Conservation (phyloP, 1,140 invertebrate genomes). For the Pararge aegeria region DNA sequence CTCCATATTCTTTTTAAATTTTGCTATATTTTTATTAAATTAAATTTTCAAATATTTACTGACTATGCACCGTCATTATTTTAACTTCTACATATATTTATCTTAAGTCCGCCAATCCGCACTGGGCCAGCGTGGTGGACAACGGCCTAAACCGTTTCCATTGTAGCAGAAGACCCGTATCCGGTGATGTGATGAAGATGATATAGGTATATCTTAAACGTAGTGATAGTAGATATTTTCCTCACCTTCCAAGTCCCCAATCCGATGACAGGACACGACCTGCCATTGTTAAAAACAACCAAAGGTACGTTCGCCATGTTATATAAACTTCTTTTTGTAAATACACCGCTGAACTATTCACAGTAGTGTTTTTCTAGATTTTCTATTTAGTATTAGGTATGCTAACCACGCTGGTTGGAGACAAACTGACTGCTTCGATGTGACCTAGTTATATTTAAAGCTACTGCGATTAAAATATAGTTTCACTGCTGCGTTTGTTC, state of each 20-base stretch:
- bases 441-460: constrained; percentile 15
- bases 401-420: neutral
- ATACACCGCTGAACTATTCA: too few species aligned
- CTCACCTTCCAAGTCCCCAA: constrained; percentile 51
- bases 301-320: constrained; percentile 21
- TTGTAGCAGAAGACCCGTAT: too few species aligned
- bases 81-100: too few species aligned
- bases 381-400: neutral
- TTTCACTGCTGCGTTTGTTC: neutral
- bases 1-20: too few species aligned
- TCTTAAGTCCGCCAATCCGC: too few species aligned
- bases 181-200: too few species aligned
- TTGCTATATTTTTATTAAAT: too few species aligned
- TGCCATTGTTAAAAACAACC: constrained; percentile 79
- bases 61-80: too few species aligned
- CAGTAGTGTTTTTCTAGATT: neutral
- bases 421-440: neutral
- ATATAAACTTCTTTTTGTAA: neutral
- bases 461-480: neutral
- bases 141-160: too few species aligned
- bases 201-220: too few species aligned
- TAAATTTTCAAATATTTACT: too few species aligned
- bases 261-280: constrained; percentile 50
- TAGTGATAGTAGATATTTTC: neutral
- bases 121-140: too few species aligned